Base-by-base conservation (phyloP, 2,888 invertebrate species). In the Dryadula phaetusa region DNA sequence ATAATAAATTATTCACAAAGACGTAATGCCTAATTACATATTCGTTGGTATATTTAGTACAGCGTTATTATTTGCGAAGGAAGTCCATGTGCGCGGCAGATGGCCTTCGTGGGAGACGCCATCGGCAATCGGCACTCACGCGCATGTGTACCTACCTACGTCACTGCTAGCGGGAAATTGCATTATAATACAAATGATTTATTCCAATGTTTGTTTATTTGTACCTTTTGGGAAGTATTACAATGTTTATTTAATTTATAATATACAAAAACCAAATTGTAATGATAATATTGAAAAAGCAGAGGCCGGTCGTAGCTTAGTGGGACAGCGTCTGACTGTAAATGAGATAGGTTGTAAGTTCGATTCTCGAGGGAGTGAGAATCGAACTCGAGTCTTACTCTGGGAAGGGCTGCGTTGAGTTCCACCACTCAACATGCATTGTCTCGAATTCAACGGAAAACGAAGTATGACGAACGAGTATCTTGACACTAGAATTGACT, bases 1-100 rank as follows among this genome's bases (percentile, higher is more conserved):
- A 8, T 20, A 8, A 52, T 14, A 14, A 12, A n/a, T 40, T 7
- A 14, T 22, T n/a, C 14, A 4, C 2, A 40, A 3, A n/a, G n/a
- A 54, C 16, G 34, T 14, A 37, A 14, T 18, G 34, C 3, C 22
- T 37, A 37, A 44, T 46, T 46, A 56, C 25, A 14, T n/a, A 20
- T 34, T 14, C 20, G 3, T 14, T 12, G 6, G 18, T 34, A 22
- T 37, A 20, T 22, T 22, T 3, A 37, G 8, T 40, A 25, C 5
- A 56, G 22, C 40, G 10, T 16, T n/a, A 25, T 34, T 64, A 58
- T 64, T 64, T 46, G 64, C 64, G 34, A 58, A 44, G 63, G 53
- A 63, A 53, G 63, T 28, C 22, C 64, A 64, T 64, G 58, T 64
- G 64, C 47, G 64, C 28, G 40, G 56, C 64, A 64, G 58, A 58